phyloP scores from a whole-genome alignment of 2,888 invertebrate genomes.

The Theretra japonica region DNA sequence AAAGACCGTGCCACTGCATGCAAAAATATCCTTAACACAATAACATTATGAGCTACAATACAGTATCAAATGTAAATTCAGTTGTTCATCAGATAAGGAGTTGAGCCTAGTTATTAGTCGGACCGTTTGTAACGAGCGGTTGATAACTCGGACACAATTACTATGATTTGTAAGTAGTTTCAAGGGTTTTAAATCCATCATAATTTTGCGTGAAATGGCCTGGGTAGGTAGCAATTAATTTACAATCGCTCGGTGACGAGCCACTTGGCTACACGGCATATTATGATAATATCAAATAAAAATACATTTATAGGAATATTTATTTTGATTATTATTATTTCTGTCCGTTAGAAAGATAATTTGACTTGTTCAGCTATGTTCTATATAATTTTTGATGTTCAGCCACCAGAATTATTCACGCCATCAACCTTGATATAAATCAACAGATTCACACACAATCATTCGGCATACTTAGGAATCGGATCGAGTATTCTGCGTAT shows the following conservation, averaged over 20 bases:
- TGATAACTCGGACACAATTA: constrained; percentile 12
- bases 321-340: too few species aligned
- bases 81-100: constrained; percentile 10
- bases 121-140: constrained; percentile 1
- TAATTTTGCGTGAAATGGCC: constrained; percentile 1
- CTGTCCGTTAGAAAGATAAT: too few species aligned
- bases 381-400: too few species aligned
- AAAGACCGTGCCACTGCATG: neutral
- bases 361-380: too few species aligned
- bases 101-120: constrained; percentile 4
- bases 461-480: too few species aligned
- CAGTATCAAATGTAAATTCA: neutral
- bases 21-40: neutral
- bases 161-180: constrained; percentile 17
- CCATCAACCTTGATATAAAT: too few species aligned
- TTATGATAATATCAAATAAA: too few species aligned
- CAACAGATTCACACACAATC: too few species aligned
- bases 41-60: neutral
- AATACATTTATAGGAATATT: too few species aligned
- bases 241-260: neutral
- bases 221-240: neutral
- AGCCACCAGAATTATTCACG: too few species aligned
- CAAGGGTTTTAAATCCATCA: constrained; percentile 15
- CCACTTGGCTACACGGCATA: neutral
- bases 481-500: too few species aligned